Percentiles rank a stretch among this genome's conserved stretches.
phyloP scores from a whole-genome alignment of 2,797 vertebrate species.

The Gallinago solitaria region DNA sequence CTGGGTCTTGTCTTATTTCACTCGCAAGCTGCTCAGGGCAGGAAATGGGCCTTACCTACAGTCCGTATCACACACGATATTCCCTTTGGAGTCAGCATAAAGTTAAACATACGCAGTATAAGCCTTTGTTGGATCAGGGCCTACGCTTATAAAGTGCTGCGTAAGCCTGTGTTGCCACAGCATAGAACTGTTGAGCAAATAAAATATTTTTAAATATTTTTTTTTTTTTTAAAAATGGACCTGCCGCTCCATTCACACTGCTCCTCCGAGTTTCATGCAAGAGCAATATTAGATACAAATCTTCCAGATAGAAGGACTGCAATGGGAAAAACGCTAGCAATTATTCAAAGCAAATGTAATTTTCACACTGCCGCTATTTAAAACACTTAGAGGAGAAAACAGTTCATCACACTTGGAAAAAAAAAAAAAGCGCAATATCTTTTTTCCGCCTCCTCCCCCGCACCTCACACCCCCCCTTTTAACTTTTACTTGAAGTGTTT shows the following conservation, averaged over 20 bases:
- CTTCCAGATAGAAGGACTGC: conserved; percentile 40
- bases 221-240: conserved; percentile 56
- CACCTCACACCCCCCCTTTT: conserved; percentile 65
- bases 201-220: conserved; percentile 50
- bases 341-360: conserved; percentile 73
- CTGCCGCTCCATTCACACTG: conserved; percentile 61
- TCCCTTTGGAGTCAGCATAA: conserved; percentile 44
- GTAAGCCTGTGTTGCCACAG: conserved; percentile 64
- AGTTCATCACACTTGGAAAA: conserved; percentile 67
- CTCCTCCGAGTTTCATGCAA: conserved; percentile 25
- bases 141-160: conserved; percentile 52
- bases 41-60: conserved; percentile 56
- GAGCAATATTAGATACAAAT: conserved; percentile 56
- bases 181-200: conserved; percentile 62
- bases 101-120: conserved; percentile 57
- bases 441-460: conserved; percentile 67
- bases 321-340: conserved; percentile 65
- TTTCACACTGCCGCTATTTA: conserved; percentile 73
- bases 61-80: conserved; percentile 37
- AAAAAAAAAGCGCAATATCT: conserved; percentile 68
- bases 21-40: conserved; percentile 23
- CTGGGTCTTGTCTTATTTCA: conserved; percentile 61
- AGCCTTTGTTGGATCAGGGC: conserved; percentile 62
- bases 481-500: conserved; percentile 73
- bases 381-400: conserved; percentile 70